Evolutionary conservation across 1,140 invertebrate species (phyloP).

Genomic region (Ceratosolen fusciceps): DNA sequence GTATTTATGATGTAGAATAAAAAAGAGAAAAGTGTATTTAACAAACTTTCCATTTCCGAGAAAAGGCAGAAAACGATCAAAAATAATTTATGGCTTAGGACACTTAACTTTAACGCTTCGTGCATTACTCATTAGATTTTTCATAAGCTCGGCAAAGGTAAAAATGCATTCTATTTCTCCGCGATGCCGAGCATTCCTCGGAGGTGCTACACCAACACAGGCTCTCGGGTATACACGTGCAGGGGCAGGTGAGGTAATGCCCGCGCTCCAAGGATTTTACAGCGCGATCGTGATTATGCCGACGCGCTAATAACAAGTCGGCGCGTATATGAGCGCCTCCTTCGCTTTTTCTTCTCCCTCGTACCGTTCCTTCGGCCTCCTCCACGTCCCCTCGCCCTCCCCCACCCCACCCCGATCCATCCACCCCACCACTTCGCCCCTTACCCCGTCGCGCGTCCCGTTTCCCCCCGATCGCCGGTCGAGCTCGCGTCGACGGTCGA

Average conservation of each 20-base stretch:
- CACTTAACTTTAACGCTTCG: neutral
- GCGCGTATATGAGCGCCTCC: constrained; percentile 42
- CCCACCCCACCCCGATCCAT: no score
- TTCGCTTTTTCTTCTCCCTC: neutral
- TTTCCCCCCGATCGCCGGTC: no score
- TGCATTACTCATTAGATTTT: constrained; percentile 32
- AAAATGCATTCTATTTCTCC: constrained; percentile 26
- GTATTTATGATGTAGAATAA: neutral
- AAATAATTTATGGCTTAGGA: constrained; percentile 18
- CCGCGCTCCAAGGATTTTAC: constrained; percentile 38
- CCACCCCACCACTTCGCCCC: no score
- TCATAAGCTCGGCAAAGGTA: neutral
- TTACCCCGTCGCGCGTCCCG: no score
- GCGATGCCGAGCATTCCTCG: constrained; percentile 15
- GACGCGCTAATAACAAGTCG: constrained; percentile 62
- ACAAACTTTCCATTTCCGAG: neutral
- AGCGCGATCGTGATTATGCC: constrained; percentile 58
- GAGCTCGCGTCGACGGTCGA: no score
- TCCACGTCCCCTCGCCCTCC: neutral
- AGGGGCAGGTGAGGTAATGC: neutral
- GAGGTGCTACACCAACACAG: neutral
- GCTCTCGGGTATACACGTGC: neutral
- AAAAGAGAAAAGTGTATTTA: neutral
- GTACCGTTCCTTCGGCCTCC: neutral
- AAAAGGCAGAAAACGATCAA: neutral